Percentiles rank a stretch among this genome's conserved stretches.
Conservation (phyloP, 1,140 invertebrate species). For the Drosophila malerkotliana region DNA sequence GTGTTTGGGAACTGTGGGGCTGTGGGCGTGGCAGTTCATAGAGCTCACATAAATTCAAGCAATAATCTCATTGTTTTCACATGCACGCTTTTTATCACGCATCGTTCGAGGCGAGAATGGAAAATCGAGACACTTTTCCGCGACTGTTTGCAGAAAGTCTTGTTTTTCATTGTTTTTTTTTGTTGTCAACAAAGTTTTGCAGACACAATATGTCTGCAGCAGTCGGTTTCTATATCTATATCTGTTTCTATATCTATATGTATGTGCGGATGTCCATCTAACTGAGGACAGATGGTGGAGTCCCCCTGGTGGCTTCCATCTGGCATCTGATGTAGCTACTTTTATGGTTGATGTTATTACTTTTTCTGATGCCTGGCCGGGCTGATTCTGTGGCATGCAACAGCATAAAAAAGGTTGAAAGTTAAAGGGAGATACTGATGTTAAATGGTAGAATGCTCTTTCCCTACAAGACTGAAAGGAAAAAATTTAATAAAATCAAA, state of each 20-base stretch:
- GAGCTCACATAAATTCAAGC: slow-evolving; percentile 69
- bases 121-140: slow-evolving; percentile 54
- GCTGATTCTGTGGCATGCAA: slow-evolving; percentile 58
- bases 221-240: slow-evolving; percentile 37
- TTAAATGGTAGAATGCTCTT: background rate
- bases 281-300: slow-evolving; percentile 16
- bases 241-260: slow-evolving; percentile 24
- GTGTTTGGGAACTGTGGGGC: background rate
- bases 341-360: slow-evolving; percentile 82
- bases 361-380: slow-evolving; percentile 46
- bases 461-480: too few species aligned
- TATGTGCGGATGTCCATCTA: slow-evolving; percentile 9
- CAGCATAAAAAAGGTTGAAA: slow-evolving; percentile 57
- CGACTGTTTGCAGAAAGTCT: slow-evolving; percentile 43
- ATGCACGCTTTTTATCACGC: slow-evolving; percentile 67
- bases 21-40: slow-evolving; percentile 40
- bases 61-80: slow-evolving; percentile 81
- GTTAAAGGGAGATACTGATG: slow-evolving; percentile 21
- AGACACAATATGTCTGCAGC: slow-evolving; percentile 78
- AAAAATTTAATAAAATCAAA: too few species aligned
- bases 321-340: slow-evolving; percentile 80
- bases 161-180: slow-evolving; percentile 14
- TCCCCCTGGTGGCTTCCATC: slow-evolving; percentile 58
- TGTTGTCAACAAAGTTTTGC: slow-evolving; percentile 77
- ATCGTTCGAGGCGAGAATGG: slow-evolving; percentile 27